Evolutionary conservation across 2,797 vertebrate species (phyloP).

Genomic region (Tokudaia muenninki): DNA sequence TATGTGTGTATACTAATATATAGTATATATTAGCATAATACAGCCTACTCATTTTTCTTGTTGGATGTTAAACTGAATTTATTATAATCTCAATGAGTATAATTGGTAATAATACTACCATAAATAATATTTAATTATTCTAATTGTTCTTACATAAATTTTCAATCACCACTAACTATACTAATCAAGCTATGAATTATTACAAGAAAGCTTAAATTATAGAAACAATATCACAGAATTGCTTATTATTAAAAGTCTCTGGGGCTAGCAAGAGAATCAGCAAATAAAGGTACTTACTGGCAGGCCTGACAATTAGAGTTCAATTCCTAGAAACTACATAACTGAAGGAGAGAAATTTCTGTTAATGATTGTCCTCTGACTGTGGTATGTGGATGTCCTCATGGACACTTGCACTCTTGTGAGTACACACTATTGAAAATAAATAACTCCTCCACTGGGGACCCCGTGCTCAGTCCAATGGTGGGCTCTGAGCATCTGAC

Average conservation of each 20-base stretch:
- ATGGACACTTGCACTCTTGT: background rate
- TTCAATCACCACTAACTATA: background rate
- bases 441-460: no score
- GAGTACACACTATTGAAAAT: background rate
- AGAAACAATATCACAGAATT: background rate
- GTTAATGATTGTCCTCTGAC: background rate
- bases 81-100: background rate
- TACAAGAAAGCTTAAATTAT: background rate
- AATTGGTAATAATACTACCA: background rate
- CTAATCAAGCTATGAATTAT: background rate
- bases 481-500: no score
- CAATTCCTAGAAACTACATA: background rate
- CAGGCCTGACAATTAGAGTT: background rate
- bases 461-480: no score
- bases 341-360: background rate
- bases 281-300: background rate
- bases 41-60: background rate
- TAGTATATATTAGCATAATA: background rate
- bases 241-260: background rate
- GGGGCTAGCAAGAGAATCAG: background rate
- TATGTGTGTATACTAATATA: no score
- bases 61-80: background rate
- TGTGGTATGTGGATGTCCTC: background rate
- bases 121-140: background rate
- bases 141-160: background rate